phyloP scores from a whole-genome alignment of 2,797 vertebrate species.

The Rhyacichthys aspro region DNA sequence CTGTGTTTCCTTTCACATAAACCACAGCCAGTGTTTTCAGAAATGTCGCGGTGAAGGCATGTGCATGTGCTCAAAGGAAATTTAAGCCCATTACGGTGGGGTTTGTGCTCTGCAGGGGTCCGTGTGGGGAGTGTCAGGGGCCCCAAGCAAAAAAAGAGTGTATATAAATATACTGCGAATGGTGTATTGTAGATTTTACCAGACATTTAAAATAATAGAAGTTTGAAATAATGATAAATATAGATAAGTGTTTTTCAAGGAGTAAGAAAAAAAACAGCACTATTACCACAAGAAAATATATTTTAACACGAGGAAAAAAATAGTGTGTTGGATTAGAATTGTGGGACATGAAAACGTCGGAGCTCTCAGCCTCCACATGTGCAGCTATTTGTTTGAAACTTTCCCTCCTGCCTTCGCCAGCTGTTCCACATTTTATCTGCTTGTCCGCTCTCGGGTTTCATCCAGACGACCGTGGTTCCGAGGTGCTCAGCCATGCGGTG shows the following conservation, averaged over 20 bases:
- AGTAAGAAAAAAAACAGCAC: conserved; percentile 12
- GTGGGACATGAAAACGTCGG: conserved; percentile 48
- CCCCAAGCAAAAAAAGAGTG: conserved; percentile 48
- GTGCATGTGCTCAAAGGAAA: conserved; percentile 54
- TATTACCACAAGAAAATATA: conserved; percentile 5
- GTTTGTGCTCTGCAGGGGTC: conserved; percentile 55
- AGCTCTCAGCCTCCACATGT: conserved; percentile 78
- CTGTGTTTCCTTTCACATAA: conserved; percentile 7
- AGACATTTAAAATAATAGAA: conserved; percentile 2
- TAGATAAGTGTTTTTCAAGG: background rate
- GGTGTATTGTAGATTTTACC: conserved; percentile 2
- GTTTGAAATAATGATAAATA: background rate
- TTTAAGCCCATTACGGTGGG: conserved; percentile 56
- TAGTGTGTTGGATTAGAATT: conserved; percentile 35
- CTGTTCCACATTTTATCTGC: conserved; percentile 91
- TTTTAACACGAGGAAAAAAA: background rate
- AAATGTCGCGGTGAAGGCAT: conserved; percentile 38
- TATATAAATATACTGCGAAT: conserved; percentile 28
- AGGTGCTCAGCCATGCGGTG: conserved; percentile 69
- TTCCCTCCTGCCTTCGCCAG: conserved; percentile 87
- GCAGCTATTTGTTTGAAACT: conserved; percentile 91
- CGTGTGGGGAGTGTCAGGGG: conserved; percentile 46
- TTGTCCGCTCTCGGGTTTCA: conserved; percentile 84
- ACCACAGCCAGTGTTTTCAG: conserved; percentile 13
- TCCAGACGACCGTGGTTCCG: conserved; percentile 62